Percentiles rank a stretch among this genome's conserved stretches.
Conservation (phyloP, 2,797 vertebrate species). For the Holocentrus rufus region DNA sequence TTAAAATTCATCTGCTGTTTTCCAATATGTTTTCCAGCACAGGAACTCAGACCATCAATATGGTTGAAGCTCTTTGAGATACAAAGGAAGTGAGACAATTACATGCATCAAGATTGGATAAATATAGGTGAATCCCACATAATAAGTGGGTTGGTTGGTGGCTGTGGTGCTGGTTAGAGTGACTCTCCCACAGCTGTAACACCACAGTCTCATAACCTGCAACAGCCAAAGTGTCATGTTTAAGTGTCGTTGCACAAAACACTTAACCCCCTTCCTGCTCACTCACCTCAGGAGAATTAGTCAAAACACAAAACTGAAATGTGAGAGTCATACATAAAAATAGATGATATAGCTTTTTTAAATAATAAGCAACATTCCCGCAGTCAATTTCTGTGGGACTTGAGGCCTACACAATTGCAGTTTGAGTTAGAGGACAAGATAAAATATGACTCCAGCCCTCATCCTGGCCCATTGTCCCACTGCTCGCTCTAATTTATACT, state of each 20-base stretch:
- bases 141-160: neutral
- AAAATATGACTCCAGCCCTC: no score
- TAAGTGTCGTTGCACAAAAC: neutral
- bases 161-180: neutral
- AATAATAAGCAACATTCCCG: neutral
- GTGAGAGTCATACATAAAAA: no score
- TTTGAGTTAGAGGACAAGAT: no score
- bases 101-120: neutral
- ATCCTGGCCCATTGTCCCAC: no score
- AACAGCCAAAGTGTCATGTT: neutral
- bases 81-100: slow-evolving; percentile 2
- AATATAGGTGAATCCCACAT: neutral
- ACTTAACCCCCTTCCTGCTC: neutral
- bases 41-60: neutral
- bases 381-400: no score
- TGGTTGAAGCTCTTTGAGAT: neutral
- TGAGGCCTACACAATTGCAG: no score
- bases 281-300: neutral
- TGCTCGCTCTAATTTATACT: no score
- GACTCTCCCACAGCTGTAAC: neutral
- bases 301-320: no score
- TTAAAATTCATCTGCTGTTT: slow-evolving; percentile 25
- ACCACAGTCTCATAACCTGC: neutral
- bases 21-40: slow-evolving; percentile 32
- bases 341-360: no score